Evolutionary conservation across 2,113 vertebrate genomes (phyloP).

Genomic region (Antidorcas marsupialis): DNA sequence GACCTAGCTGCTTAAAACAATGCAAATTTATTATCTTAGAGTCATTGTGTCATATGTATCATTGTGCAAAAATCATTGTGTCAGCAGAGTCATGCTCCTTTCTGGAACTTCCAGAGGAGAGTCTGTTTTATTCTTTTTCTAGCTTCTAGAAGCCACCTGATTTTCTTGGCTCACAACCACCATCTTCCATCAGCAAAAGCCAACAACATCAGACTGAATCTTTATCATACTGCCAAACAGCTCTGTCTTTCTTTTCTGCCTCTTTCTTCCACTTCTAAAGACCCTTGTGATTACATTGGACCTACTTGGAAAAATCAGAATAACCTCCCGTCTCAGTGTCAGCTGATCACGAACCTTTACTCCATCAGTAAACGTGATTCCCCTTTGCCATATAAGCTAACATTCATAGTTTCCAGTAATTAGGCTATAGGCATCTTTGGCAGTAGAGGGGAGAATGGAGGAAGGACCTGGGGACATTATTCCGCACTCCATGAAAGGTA

Average conservation of each 20-base stretch:
- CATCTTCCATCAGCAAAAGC: background rate
- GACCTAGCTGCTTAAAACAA: background rate
- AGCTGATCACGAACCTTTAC: background rate
- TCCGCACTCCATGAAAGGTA: background rate
- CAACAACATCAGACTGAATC: background rate
- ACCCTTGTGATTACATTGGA: background rate
- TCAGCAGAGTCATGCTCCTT: background rate
- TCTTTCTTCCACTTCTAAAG: background rate
- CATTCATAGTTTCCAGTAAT: background rate
- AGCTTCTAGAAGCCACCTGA: background rate
- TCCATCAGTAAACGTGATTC: background rate
- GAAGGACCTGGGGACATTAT: background rate
- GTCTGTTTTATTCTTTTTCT: background rate
- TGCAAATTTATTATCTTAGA: background rate
- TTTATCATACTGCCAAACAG: background rate
- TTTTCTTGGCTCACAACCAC: background rate
- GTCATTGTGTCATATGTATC: background rate
- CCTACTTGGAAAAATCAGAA: background rate
- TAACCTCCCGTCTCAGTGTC: background rate
- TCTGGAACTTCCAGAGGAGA: background rate
- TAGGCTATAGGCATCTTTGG: background rate
- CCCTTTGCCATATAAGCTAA: background rate
- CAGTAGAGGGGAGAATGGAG: background rate
- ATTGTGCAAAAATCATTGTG: background rate
- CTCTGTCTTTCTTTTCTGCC: background rate